A percentile compares a stretch with the other conserved stretches of the same genome.
Evolutionary conservation across 2,888 invertebrate species (phyloP).

Genomic region (Drosophila pseudotalamancana): DNA sequence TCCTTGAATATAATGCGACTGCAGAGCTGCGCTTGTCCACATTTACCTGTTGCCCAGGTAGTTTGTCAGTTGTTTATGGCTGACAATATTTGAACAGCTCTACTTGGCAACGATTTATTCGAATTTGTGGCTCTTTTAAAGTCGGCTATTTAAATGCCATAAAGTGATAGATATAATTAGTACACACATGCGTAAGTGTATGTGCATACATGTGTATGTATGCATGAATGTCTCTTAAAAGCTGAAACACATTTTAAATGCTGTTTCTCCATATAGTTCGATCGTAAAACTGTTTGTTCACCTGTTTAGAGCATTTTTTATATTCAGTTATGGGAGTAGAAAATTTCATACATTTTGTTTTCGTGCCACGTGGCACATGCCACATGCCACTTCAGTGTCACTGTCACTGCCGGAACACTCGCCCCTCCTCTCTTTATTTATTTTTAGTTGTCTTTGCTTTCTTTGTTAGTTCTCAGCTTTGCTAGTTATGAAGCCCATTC

Average conservation of each 20-base stretch:
- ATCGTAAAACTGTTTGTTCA: constrained; percentile 77
- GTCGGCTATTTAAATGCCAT: constrained; percentile 71
- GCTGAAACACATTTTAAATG: constrained; percentile 11
- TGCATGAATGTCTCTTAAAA: constrained; percentile 5
- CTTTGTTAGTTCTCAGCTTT: background rate
- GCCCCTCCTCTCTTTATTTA: constrained; percentile 10
- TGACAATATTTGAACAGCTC: constrained; percentile 53
- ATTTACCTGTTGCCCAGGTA: constrained; percentile 29
- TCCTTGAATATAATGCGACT: constrained; percentile 53
- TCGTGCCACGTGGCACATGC: constrained; percentile 35
- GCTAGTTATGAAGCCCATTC: constrained; percentile 53
- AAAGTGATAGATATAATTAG: constrained; percentile 47
- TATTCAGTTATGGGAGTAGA: constrained; percentile 41
- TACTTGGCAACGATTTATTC: constrained; percentile 52
- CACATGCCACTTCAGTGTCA: constrained; percentile 54
- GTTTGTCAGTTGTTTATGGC: constrained; percentile 37
- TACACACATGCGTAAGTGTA: background rate
- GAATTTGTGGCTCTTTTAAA: constrained; percentile 25
- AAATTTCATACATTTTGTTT: constrained; percentile 64
- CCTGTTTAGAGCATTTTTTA: constrained; percentile 79
- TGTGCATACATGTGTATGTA: constrained; percentile 7
- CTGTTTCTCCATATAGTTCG: constrained; percentile 38
- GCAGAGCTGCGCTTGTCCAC: background rate
- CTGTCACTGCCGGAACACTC: constrained; percentile 18
- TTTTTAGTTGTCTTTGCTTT: constrained; percentile 14